Evolutionary conservation across 2,888 invertebrate species (phyloP).

Genomic region (Deilephila porcellus): DNA sequence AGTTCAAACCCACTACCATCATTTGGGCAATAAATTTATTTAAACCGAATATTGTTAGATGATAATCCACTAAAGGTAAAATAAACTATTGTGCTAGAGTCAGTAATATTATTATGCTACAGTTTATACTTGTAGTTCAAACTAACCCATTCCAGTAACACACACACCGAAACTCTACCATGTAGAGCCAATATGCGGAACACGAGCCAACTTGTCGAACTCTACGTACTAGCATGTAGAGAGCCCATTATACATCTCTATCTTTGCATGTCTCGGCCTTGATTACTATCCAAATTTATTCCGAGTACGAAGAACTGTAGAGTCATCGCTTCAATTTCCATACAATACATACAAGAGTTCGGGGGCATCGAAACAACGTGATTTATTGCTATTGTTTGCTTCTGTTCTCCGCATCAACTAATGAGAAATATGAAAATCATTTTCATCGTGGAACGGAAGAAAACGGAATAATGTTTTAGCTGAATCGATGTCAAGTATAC

Average conservation of each 20-base stretch:
- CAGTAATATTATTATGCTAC: neutral
- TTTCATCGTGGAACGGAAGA: neutral
- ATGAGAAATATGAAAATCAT: slow-evolving; percentile 7
- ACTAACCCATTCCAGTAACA: neutral
- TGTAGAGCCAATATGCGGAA: neutral
- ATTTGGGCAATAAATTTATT: too few species aligned
- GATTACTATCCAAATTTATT: slow-evolving; percentile 21
- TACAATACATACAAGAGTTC: slow-evolving; percentile 11
- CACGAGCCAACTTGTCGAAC: neutral
- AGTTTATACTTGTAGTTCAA: neutral
- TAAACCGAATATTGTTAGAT: too few species aligned
- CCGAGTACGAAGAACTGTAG: neutral
- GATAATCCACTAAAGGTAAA: too few species aligned
- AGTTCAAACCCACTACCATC: too few species aligned
- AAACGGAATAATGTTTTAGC: too few species aligned
- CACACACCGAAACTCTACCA: neutral
- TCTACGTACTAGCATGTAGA: neutral
- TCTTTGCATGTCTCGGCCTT: slow-evolving; percentile 9
- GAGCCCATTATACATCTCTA: neutral
- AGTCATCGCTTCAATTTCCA: slow-evolving; percentile 21
- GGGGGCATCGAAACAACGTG: neutral
- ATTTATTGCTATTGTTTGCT: slow-evolving; percentile 12
- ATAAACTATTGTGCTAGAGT: neutral
- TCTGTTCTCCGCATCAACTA: neutral
- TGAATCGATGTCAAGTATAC: too few species aligned